Base-by-base conservation (phyloP, 2,888 invertebrate species). In the Philhelius pedissequus region DNA sequence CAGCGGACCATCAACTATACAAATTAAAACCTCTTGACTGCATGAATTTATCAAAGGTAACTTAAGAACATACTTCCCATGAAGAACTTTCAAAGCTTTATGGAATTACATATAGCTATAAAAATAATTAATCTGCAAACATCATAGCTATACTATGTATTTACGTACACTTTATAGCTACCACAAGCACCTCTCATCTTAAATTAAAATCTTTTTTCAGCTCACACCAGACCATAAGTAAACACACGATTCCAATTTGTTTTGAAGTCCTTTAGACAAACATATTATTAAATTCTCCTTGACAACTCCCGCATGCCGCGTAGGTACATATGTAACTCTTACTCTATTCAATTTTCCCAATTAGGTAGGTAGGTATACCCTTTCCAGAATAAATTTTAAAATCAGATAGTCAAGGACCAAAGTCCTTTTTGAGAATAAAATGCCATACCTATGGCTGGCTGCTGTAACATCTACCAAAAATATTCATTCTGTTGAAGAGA, bases 211-310 rank as follows among this genome's bases (percentile, higher is more conserved):
- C 62, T 52, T 40, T n/a, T 30, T 40, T 40, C 15, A 25, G 9
- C 68, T 58, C 50, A 22, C 30, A 68, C 52, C 58, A 30, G 18
- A 32, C 32, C 50, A 32, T 40, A 52, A 73, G 56, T 58, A 52
- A 50, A 48, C 18, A 32, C 64, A 43, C 30, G 32, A 69, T 76
- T 81, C 52, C 58, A 81, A 71, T 77, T 71, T 52, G 66, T 60
- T 27, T 15, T 25, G n/a, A 70, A 76, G 80, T 80, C 84, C 80
- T 76, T 80, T 75, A 70, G 71, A 84, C 52, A 75, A 80, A 80
- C 80, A 71, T 84, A 70, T 80, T 75, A 75, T 71, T 76, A 76
- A 80, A 84, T 84, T 76, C 75, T 56, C 75, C 71, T 70, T 75
- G 71, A 80, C 75, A 80, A 68, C 50, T 75, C 75, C 74, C 66